These are phyloP conservation scores for Toxostoma redivivum DNA, from an alignment of 2,113 vertebrate genomes.

Conservation along the genomic window DNA sequence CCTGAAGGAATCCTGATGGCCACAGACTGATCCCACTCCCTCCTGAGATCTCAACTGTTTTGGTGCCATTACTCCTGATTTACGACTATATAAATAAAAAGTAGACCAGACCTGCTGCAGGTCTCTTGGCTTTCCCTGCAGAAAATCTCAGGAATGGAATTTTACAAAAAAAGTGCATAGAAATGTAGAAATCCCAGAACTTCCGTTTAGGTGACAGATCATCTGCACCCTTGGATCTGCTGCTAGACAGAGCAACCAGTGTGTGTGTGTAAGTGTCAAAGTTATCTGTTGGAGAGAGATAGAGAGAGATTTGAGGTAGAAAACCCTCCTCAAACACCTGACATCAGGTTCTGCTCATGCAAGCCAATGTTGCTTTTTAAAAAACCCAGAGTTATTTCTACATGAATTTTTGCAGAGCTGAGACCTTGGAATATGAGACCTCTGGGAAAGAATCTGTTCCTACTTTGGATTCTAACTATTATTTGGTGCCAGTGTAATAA, in stretches of 20 bases:
- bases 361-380: not conserved
- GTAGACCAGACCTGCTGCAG: not conserved
- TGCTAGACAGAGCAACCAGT: not conserved
- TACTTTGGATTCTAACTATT: not conserved
- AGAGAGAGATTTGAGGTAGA: not conserved
- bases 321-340: not conserved
- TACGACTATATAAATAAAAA: not conserved
- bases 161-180: fast-evolving
- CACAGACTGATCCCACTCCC: not conserved
- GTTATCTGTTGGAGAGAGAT: not conserved
- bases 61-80: not conserved
- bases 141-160: not conserved
- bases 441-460: not conserved
- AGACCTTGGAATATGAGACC: not conserved
- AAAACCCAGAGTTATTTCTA: not conserved
- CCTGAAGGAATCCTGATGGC: not conserved
- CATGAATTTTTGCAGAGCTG: not conserved
- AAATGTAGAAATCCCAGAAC: not conserved
- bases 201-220: not conserved
- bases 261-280: not conserved
- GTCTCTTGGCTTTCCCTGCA: not conserved
- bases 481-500: not conserved
- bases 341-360: not conserved
- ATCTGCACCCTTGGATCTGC: not conserved
- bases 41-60: not conserved